These are phyloP conservation scores for Sinocyclocheilus anophthalmus DNA, from an alignment of 2,113 vertebrate species.

Conservation along the genomic window DNA sequence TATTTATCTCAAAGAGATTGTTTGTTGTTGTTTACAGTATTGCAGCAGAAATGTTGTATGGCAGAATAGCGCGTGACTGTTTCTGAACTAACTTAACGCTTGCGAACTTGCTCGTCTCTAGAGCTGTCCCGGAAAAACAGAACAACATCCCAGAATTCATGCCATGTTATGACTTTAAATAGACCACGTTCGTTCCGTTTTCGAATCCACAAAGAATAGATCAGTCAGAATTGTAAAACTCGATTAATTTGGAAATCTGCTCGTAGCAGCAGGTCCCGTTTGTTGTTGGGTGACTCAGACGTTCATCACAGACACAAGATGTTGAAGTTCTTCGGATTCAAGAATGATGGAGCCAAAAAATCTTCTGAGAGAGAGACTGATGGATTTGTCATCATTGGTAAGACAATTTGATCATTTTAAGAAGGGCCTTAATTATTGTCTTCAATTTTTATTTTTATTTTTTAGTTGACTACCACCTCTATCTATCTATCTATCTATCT, in stretches of 20 bases:
- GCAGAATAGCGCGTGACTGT: background rate
- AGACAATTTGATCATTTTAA: constrained; percentile 59
- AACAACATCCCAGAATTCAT: background rate
- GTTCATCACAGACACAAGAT: constrained; percentile 65
- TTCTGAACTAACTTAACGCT: background rate
- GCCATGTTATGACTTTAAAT: background rate
- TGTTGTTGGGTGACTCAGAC: background rate
- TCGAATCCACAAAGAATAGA: background rate
- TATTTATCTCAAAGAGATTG: too few relatives aligned
- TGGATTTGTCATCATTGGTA: constrained; percentile 93
- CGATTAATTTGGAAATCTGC: background rate
- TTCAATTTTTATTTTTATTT: background rate
- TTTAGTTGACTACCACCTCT: background rate
- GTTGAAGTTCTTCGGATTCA: constrained; percentile 85
- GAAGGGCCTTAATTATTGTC: background rate
- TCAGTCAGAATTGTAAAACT: background rate
- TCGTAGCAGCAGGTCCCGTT: background rate
- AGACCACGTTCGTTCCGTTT: background rate
- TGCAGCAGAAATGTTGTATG: background rate
- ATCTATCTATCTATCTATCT: too few relatives aligned
- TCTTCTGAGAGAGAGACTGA: constrained; percentile 84
- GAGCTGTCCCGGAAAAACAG: background rate
- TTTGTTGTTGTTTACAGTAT: background rate
- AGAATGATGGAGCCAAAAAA: constrained; percentile 87
- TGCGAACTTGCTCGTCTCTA: background rate